Evolutionary conservation across 2,113 vertebrate species (phyloP).

Genomic region (Climacteris rufus): DNA sequence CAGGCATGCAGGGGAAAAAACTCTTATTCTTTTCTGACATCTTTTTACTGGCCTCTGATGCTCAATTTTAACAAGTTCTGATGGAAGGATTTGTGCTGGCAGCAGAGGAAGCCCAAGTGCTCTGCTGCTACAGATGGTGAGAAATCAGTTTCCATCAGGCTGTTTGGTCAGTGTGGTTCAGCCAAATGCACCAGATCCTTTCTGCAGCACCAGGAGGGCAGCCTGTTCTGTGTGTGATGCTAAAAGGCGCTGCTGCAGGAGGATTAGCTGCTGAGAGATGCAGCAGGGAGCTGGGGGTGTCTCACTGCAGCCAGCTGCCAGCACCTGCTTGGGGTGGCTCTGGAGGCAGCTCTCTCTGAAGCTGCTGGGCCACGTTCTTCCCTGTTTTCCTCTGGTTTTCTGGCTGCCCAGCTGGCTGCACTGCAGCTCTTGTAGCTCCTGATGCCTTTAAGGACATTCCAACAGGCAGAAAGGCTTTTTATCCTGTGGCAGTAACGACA

Average conservation of each 20-base stretch:
- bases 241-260: not conserved
- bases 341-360: not conserved
- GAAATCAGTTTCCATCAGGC: not conserved
- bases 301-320: not conserved
- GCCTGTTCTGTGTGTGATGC: not conserved
- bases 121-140: not conserved
- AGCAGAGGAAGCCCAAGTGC: not conserved
- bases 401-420: not conserved
- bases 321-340: not conserved
- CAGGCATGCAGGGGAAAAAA: not conserved
- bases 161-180: not conserved
- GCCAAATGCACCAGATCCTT: not conserved
- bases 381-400: not conserved
- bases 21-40: not conserved
- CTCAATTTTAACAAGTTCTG: not conserved
- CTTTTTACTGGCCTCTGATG: not conserved
- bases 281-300: not conserved
- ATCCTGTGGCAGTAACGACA: too few relatives aligned
- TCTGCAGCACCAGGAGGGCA: not conserved
- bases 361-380: not conserved
- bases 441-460: not conserved
- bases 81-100: not conserved
- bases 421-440: not conserved
- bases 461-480: not conserved
- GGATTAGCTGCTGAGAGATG: not conserved